phyloP scores from a whole-genome alignment of 2,888 invertebrate genomes.

The Hesperia comma region DNA sequence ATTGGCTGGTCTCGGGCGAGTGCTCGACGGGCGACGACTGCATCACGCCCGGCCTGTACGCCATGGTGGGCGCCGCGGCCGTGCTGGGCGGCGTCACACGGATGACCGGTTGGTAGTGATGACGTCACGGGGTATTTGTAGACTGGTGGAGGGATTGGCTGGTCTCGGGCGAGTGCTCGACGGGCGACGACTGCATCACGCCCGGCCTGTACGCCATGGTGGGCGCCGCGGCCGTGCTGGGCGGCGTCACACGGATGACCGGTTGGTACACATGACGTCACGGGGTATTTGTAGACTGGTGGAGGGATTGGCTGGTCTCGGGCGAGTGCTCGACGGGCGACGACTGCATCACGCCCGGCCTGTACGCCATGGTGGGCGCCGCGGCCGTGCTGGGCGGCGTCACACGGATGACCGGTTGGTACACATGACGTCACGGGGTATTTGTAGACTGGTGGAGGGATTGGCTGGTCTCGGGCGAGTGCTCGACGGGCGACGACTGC shows the following conservation, averaged over 20 bases:
- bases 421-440: not conserved
- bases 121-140: no score
- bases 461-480: conserved; percentile 96
- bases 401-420: conserved; percentile 93
- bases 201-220: conserved; percentile 99
- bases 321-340: conserved; percentile 95
- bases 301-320: conserved; percentile 95
- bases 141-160: no score
- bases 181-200: conserved; percentile 96
- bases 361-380: conserved; percentile 99
- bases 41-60: conserved; percentile 99
- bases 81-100: conserved; percentile 97
- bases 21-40: conserved; percentile 96
- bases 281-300: no score
- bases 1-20: conserved; percentile 95
- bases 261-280: conserved; percentile 60
- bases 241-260: conserved; percentile 98
- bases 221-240: conserved; percentile 99
- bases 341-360: conserved; percentile 98
- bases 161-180: conserved; percentile 95
- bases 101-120: conserved; percentile 88
- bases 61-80: conserved; percentile 99
- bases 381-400: conserved; percentile 99
- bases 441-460: no score
- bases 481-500: conserved; percentile 94